These are phyloP conservation scores for Eupithecia tripunctaria DNA, from an alignment of 2,888 invertebrate genomes.

Conservation along the genomic window DNA sequence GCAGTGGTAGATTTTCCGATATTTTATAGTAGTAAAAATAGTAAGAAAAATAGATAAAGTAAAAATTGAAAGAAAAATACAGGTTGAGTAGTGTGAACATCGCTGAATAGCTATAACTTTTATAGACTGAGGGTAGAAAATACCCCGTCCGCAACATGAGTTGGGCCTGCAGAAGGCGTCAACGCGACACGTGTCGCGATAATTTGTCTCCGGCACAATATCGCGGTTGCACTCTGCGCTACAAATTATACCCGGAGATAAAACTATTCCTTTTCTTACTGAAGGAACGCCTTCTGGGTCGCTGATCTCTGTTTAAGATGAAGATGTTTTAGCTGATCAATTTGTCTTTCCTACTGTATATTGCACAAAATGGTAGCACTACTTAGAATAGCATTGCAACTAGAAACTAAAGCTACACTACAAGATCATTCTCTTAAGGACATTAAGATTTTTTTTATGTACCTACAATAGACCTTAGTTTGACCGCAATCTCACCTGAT, in stretches of 20 bases:
- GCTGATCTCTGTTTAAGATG: not conserved
- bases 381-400: not conserved
- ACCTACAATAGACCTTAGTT: too few relatives aligned
- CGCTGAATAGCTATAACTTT: not conserved
- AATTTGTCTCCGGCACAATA: slow-evolving; percentile 62
- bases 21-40: not conserved
- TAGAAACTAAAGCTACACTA: too few relatives aligned
- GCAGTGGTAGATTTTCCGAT: not conserved
- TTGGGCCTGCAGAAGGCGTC: slow-evolving; percentile 40
- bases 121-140: slow-evolving; percentile 7
- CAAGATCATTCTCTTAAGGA: too few relatives aligned
- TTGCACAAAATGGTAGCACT: too few relatives aligned
- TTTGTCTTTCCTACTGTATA: not conserved
- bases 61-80: not conserved
- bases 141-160: slow-evolving; percentile 38
- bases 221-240: slow-evolving; percentile 39
- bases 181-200: slow-evolving; percentile 58
- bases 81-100: not conserved
- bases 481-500: too few relatives aligned
- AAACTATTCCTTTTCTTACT: slow-evolving; percentile 3
- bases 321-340: not conserved
- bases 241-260: slow-evolving; percentile 7
- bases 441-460: too few relatives aligned
- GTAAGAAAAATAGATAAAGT: not conserved
- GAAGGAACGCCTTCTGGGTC: not conserved